Base-by-base conservation (phyloP, 1,140 invertebrate genomes). In the Neodiprion virginianus region DNA sequence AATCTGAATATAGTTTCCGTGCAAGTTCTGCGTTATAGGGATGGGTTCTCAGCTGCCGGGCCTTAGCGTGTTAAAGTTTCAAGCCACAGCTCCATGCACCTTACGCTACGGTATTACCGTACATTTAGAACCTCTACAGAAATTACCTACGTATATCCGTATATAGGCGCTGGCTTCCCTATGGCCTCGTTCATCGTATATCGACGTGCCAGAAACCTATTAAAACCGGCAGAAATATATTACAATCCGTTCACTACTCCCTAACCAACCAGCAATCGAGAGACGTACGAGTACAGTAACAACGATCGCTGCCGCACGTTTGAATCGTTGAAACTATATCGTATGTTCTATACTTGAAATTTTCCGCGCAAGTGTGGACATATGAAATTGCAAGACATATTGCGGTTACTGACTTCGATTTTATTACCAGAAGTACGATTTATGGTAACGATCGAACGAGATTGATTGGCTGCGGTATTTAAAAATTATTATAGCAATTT, bases 101-200 rank as follows among this genome's bases (percentile, higher is more conserved):
- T 40, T 40, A 40, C 28, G 28, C 28, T 40, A 40, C 28, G 5
- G 28, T 40, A 40, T 40, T 40, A 40, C 28, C 28, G 28, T 40
- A 40, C 28, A 40, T 40, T 40, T 0, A 40, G 28, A 40, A 40
- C 28, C 28, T 40, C 1, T 14, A 61, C 11, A 17, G 3, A 17
- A 61, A 9, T 8, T 61, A 61, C 7, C 4, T 61, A 17, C 53
- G n/a, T 17, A 61, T 8, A 61, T 61, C n/a, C 53, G 53, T 17
- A 17, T 61, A 61, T 8, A 61, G 53, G 53, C 53, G 8, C 53
- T 61, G 53, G 17, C 49, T 28, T 76, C 78, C 74, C 61, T 74
- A 74, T 48, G 69, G 73, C 48, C 73, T 74, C 23, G 67, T 74
- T 74, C 50, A 53, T 70, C 68, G 68, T 67, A 74, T 74, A 70